Conservation (phyloP, 2,888 invertebrate genomes). For the Scaptomyza tumidula region DNA sequence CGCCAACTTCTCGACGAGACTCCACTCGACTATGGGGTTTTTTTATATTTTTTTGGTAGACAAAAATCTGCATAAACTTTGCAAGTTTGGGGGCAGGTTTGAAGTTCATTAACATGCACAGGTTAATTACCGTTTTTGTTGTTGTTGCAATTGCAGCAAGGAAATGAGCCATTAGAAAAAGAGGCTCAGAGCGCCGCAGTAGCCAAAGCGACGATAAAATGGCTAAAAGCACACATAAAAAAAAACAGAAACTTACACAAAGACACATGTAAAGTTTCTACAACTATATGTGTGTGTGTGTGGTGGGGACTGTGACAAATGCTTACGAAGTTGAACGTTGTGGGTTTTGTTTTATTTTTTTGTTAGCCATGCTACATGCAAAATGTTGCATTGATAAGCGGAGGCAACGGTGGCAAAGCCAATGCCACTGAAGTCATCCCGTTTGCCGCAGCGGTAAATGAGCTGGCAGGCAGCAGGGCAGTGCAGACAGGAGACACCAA, state of each 20-base stretch:
- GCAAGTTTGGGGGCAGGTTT: slow-evolving; percentile 62
- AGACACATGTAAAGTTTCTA: slow-evolving; percentile 79
- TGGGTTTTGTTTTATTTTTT: slow-evolving; percentile 6
- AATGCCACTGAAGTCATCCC: slow-evolving; percentile 75
- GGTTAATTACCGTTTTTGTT: slow-evolving; percentile 83
- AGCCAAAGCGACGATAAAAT: slow-evolving; percentile 75
- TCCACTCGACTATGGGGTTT: slow-evolving; percentile 24
- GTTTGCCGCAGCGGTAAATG: slow-evolving; percentile 68
- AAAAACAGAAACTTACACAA: slow-evolving; percentile 32
- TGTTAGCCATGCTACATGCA: slow-evolving; percentile 70
- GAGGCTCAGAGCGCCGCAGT: slow-evolving; percentile 70
- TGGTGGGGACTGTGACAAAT: slow-evolving; percentile 73
- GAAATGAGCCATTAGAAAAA: slow-evolving; percentile 82
- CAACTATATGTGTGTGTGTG: slow-evolving; percentile 20
- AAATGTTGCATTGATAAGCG: slow-evolving; percentile 81
- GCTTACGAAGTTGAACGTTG: slow-evolving; percentile 60
- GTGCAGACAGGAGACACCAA: slow-evolving; percentile 53
- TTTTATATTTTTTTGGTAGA: slow-evolving; percentile 42
- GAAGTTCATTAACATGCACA: slow-evolving; percentile 83
- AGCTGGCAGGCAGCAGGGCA: slow-evolving; percentile 30
- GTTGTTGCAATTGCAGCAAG: slow-evolving; percentile 57
- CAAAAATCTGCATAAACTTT: slow-evolving; percentile 76
- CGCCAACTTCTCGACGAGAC: slow-evolving; percentile 60
- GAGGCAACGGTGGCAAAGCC: slow-evolving; percentile 65
- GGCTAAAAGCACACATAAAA: slow-evolving; percentile 79